Base-by-base conservation (phyloP, 2,113 vertebrate genomes). In the Diadophis punctatus region DNA sequence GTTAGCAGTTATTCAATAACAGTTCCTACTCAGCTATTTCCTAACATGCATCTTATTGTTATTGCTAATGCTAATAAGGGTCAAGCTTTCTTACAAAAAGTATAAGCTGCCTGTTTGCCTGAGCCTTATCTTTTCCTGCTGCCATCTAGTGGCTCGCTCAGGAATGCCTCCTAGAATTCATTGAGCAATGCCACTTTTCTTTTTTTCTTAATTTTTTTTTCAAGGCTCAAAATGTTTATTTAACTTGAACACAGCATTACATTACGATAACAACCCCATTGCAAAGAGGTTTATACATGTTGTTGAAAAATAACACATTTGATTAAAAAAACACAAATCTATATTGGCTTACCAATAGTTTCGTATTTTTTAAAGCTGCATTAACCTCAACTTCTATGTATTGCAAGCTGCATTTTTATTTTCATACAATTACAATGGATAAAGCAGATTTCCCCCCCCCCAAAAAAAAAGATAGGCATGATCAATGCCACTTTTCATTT, bases 191-290 rank as follows among this genome's bases (percentile, higher is more conserved):
- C n/a, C n/a, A n/a, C n/a, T n/a, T n/a, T n/a, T n/a, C n/a, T n/a
- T n/a, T n/a, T n/a, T n/a, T n/a, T n/a, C n/a, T n/a, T n/a, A n/a
- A n/a, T n/a, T n/a, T n/a, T n/a, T n/a, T 0, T 58, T 88, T 20
- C 86, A 93, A 93, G 90, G 92, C 88, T 95, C 91, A 94, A 93
- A 96, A 90, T 92, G 94, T 97, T 96, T 97, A 97, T 97, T 95
- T 96, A 18, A 96, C 93, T 51, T 95, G 58, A 95, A 74, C 90
- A 95, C 92, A 74, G 30, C 88, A 96, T 80, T 92, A 97, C 48
- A 94, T 91, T 96, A 91, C 88, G 91, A 90, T 95, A 93, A 94
- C 93, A 96, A 94, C 86, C 88, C 90, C 95, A 93, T 63, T 93
- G 20, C 63, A 93, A 94, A 93, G 93, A 95, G 93, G 20, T 87